These are phyloP conservation scores for Patella depressa DNA, from an alignment of 2,888 invertebrate genomes.

Conservation along the genomic window DNA sequence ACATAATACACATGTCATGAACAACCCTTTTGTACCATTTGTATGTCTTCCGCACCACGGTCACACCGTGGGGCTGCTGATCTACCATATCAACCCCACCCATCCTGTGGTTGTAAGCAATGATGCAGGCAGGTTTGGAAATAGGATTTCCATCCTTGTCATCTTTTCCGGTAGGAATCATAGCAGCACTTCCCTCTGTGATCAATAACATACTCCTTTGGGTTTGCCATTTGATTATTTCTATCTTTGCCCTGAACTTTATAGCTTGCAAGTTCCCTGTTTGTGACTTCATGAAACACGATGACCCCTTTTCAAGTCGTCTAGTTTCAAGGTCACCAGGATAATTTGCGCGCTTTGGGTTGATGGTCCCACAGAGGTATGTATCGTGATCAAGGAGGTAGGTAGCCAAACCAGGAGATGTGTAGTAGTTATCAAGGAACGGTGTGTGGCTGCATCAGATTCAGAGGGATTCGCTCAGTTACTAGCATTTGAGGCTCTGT, in stretches of 20 bases:
- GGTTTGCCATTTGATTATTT: not conserved
- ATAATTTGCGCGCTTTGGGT: constrained; percentile 12
- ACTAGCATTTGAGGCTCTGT: constrained; percentile 8
- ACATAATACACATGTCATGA: too few species aligned
- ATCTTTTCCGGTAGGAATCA: not conserved
- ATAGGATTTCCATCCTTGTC: not conserved
- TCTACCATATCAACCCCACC: constrained; percentile 17
- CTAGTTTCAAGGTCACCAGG: not conserved
- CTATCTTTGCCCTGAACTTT: constrained; percentile 1
- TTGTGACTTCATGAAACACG: too few species aligned
- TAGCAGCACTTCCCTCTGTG: constrained; percentile 9
- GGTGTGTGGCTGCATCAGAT: constrained; percentile 2
- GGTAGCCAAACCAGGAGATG: constrained; percentile 12
- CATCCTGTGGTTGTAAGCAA: constrained; percentile 22
- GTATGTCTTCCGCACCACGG: not conserved
- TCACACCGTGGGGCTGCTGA: constrained; percentile 12
- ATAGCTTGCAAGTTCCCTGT: too few species aligned
- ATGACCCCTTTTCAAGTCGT: not conserved
- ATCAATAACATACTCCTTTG: constrained; percentile 6
- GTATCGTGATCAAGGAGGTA: constrained; percentile 7
- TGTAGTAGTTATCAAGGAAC: not conserved
- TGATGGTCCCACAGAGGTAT: constrained; percentile 19
- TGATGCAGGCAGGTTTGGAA: constrained; percentile 12
- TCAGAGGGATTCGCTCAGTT: constrained; percentile 4
- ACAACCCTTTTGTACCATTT: too few species aligned